phyloP scores from a whole-genome alignment of 2,113 vertebrate species.

The Callopanchax toddi region DNA sequence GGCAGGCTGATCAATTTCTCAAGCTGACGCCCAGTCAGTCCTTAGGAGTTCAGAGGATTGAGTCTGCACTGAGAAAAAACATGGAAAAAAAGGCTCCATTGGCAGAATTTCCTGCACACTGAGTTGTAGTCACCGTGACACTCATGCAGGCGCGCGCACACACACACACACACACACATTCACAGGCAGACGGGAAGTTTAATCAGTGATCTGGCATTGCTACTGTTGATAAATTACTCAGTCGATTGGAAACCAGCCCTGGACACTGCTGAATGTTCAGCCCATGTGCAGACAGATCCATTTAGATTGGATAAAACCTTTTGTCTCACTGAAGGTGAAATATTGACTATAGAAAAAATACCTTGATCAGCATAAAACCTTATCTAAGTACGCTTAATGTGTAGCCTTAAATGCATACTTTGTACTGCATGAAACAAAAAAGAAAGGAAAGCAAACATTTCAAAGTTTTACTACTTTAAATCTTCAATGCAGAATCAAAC shows the following conservation, averaged over 20 bases:
- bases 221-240: slow-evolving; percentile 46
- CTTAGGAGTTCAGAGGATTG: slow-evolving; percentile 12
- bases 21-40: slow-evolving; percentile 9
- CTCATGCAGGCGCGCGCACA: slow-evolving; percentile 2
- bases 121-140: slow-evolving; percentile 7
- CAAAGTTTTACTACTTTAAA: too few species aligned
- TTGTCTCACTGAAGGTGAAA: not conserved
- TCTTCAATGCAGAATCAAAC: too few species aligned
- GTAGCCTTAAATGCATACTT: too few species aligned
- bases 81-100: slow-evolving; percentile 1
- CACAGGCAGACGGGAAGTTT: slow-evolving; percentile 14
- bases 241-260: slow-evolving; percentile 7
- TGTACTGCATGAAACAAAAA: too few species aligned
- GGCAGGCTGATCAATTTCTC: slow-evolving; percentile 12
- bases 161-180: slow-evolving; percentile 8
- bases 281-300: not conserved
- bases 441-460: too few species aligned
- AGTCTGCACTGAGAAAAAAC: slow-evolving; percentile 7
- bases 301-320: not conserved
- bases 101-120: slow-evolving; percentile 17
- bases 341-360: not conserved
- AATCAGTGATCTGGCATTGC: slow-evolving; percentile 30
- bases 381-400: not conserved
- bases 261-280: slow-evolving; percentile 12
- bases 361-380: not conserved